Base-by-base conservation (phyloP, 2,797 vertebrate species). In the Platyrinchus mystaceus region DNA sequence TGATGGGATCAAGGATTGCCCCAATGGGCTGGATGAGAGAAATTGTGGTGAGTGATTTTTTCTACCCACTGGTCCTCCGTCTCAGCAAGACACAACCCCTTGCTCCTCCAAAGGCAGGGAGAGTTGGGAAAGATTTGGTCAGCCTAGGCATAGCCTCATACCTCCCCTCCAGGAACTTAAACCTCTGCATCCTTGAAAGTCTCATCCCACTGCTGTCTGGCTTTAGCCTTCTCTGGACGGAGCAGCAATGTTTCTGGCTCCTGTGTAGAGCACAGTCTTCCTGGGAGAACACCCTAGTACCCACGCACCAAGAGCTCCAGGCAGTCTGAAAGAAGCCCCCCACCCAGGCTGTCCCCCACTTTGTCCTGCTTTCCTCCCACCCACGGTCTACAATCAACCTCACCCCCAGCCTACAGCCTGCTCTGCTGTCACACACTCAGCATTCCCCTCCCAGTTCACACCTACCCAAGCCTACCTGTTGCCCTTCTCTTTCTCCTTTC, bases 1-100 rank as follows among this genome's bases (percentile, higher is more conserved):
- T 43, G 99, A 99, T 0, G 99, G 99, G 7, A 98, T 99, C 95
- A 98, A 98, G 74, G 99, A 99, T 87, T 99, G 99, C 76, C 98
- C 98, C 89, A 98, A 98, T 4, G 98, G 98, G 50, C 97, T 99
- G 46, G 99, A 99, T 52, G 99, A 99, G 97, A 99, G 98, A 87
- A 99, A 99, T 58, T 99, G 99, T 9, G 99, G 99, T 99, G 97
- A 97, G 98, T 94, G 21, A 50, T 37, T 68, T 70, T 37, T 84
- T 81, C 23, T 56, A n/a, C 41, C 3, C 0, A 0, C 16, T 27
- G 4, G 22, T 56, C 14, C 20, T 13, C 36, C 47, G 28, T 41
- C 49, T 64, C 63, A 91, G 30, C 28, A 64, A 69, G n/a, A 56
- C 34, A 70, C 23, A 66, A 44, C 2, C 28, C 23, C 28, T 86